A percentile compares a stretch with the other conserved stretches of the same genome.
Conservation (phyloP, 1,140 invertebrate genomes). For the Nautilus pompilius region DNA sequence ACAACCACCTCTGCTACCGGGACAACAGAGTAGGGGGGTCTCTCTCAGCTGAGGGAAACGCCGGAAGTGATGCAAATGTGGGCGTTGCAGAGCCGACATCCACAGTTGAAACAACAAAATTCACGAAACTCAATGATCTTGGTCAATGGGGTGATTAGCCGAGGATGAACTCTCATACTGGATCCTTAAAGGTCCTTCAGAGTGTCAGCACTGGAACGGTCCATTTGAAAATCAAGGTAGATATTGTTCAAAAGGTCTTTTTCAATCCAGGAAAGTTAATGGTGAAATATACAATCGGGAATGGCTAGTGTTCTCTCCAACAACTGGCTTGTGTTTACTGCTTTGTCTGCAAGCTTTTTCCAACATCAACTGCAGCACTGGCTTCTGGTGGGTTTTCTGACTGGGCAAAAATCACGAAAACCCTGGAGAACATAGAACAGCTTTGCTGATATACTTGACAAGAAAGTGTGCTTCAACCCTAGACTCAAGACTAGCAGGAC, state of each 20-base stretch:
- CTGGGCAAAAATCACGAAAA: background rate
- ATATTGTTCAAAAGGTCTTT: background rate
- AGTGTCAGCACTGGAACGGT: background rate
- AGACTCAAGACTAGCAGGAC: background rate
- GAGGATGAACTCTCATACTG: background rate
- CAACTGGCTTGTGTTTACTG: background rate
- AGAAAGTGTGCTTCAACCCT: background rate
- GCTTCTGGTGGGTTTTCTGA: too few relatives aligned
- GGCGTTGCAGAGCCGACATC: background rate
- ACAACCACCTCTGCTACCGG: too few relatives aligned
- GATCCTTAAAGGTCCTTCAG: background rate
- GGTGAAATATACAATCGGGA: background rate
- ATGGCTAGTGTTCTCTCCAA: background rate
- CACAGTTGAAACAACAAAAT: background rate
- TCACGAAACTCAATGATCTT: background rate
- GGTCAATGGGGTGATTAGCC: background rate
- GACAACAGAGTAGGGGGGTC: too few relatives aligned
- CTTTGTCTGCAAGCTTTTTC: background rate
- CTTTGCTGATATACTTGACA: background rate
- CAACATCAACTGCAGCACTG: background rate
- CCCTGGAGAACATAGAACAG: background rate
- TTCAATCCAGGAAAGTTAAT: slow-evolving; percentile 2
- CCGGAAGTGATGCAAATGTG: too few relatives aligned
- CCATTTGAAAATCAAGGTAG: background rate
- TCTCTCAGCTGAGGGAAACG: too few relatives aligned